Evolutionary conservation across 2,888 invertebrate species (phyloP), one percentile per base, ranked within the genome.

Genomic region (Germaria angustata): DNA sequence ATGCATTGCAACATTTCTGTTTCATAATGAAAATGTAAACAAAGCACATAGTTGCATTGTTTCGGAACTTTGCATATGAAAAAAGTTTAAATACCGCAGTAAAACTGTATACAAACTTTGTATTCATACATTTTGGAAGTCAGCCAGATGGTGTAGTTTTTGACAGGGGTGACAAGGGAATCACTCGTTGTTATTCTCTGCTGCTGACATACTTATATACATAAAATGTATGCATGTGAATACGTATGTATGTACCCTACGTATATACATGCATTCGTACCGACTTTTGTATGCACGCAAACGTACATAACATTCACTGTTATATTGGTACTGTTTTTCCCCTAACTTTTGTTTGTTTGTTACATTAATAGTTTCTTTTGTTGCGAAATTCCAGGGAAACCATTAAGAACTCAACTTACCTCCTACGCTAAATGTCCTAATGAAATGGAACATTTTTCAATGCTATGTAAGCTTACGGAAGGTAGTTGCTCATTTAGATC

Each of bases 401-500:
- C 57, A 59, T 22, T 51, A 51, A 39, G 20, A 46, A 61, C 36
- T 55, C 20, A 66, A 66, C 32, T 76, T 28, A 49, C 66, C 65
- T 57, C 55, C 57, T 46, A 76, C 46, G 34, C 39, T 57, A 75
- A 75, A 24, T 46, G 34, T 59, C 57, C 49, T 76, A 76, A 76
- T 57, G n/a, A 46, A 57, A 66, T 76, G n/a, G 59, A 59, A 57
- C 8, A 46, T 59, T 49, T 75, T 76, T 66, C 15, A 57, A 57
- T 57, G 57, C 66, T 59, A 49, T 63, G 76, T 76, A 76, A 76
- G 76, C 76, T 57, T 66, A 49, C 28, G 49, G 39, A 66, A 76
- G 57, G 57, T 76, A 76, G 76, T 76, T 76, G 57, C 66, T 68
- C 57, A 76, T 66, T 57, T 66, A 75, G 65, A 75, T 75, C 65